Percentiles rank a stretch among this genome's conserved stretches.
phyloP scores from a whole-genome alignment of 2,888 invertebrate genomes.

The Plemyria rubiginata region DNA sequence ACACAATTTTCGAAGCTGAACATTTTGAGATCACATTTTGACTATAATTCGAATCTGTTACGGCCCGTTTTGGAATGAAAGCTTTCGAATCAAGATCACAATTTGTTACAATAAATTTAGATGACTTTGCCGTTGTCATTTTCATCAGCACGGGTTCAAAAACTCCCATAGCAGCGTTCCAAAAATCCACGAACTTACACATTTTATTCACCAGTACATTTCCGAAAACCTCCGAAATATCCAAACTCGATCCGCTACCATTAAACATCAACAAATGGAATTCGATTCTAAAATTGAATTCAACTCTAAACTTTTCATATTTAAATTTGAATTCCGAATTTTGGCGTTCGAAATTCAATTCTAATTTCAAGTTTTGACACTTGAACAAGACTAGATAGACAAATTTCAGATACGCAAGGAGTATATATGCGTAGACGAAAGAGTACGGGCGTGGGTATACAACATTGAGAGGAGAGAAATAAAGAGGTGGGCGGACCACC shows the following conservation, averaged over 20 bases:
- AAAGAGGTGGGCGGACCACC: slow-evolving; percentile 49
- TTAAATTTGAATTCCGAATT: slow-evolving; percentile 6
- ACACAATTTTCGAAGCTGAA: slow-evolving; percentile 1
- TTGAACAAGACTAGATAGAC: slow-evolving; percentile 27
- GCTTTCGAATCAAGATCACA: background rate
- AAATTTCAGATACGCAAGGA: slow-evolving; percentile 22
- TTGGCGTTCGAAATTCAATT: slow-evolving; percentile 14
- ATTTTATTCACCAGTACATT: slow-evolving; percentile 18
- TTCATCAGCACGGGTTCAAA: slow-evolving; percentile 10
- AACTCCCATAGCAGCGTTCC: slow-evolving; percentile 5
- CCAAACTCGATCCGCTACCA: slow-evolving; percentile 25
- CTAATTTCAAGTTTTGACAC: slow-evolving; percentile 23
- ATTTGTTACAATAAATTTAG: background rate
- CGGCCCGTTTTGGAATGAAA: background rate
- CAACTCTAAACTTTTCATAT: background rate
- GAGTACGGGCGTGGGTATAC: slow-evolving; percentile 52
- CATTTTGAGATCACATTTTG: slow-evolving; percentile 6
- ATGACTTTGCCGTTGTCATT: background rate
- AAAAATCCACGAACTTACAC: slow-evolving; percentile 7
- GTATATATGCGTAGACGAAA: slow-evolving; percentile 25
- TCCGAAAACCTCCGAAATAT: slow-evolving; percentile 16
- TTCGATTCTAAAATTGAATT: slow-evolving; percentile 2
- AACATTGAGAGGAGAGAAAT: slow-evolving; percentile 47
- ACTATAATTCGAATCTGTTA: slow-evolving; percentile 1
- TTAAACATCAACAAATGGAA: slow-evolving; percentile 7